A percentile compares a stretch with the other conserved stretches of the same genome.
These are phyloP conservation scores for Anastrepha obliqua DNA, from an alignment of 1,140 invertebrate genomes.

Conservation along the genomic window DNA sequence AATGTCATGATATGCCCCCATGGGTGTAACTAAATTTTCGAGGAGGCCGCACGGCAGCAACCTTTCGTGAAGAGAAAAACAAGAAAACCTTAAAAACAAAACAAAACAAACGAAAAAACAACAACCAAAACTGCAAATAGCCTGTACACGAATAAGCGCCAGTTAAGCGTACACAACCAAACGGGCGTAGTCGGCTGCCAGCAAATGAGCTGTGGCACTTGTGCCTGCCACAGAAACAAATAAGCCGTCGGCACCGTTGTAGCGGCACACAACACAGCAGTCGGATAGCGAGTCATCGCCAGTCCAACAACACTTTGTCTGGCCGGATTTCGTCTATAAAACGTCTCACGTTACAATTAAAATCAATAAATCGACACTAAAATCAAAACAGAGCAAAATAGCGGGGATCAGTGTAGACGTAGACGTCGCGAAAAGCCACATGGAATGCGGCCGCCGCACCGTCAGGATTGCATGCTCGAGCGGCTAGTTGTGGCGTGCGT, in stretches of 20 bases:
- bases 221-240: conserved; percentile 47
- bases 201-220: conserved; percentile 47
- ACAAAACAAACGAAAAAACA: too few species aligned
- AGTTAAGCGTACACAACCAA: conserved; percentile 8
- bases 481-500: conserved; percentile 47
- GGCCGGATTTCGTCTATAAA: conserved; percentile 54
- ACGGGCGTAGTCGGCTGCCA: conserved; percentile 13
- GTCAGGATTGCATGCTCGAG: not conserved
- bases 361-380: conserved; percentile 60
- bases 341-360: conserved; percentile 60
- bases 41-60: not conserved
- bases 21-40: conserved; percentile 58
- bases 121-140: not conserved
- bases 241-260: conserved; percentile 58
- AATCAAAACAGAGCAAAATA: conserved; percentile 39
- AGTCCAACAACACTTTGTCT: not conserved
- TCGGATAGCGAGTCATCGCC: conserved; percentile 1
- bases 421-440: not conserved
- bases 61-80: not conserved
- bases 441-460: not conserved
- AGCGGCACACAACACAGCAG: not conserved
- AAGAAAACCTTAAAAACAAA: not conserved
- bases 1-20: conserved; percentile 74
- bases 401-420: not conserved
- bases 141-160: not conserved